These are phyloP conservation scores for Gavialis gangeticus DNA, from an alignment of 2,113 vertebrate genomes.

Conservation along the genomic window DNA sequence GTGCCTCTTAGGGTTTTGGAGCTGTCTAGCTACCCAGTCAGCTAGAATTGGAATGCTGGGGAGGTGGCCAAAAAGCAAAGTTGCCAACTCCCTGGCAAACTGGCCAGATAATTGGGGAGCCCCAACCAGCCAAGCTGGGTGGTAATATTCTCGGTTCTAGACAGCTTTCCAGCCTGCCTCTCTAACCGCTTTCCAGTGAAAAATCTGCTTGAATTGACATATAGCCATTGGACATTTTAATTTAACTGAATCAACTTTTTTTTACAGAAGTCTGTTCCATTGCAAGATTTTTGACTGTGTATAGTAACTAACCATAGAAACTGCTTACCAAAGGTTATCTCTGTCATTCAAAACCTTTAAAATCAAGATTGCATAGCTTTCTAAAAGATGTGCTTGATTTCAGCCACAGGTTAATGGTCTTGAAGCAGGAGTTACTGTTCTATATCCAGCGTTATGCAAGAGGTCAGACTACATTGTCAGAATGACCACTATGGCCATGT, in stretches of 20 bases:
- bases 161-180: background rate
- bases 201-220: background rate
- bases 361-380: background rate
- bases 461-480: no score
- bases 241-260: background rate
- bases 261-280: background rate
- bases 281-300: background rate
- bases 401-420: no score
- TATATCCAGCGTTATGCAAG: no score
- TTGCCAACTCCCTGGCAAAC: background rate
- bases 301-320: background rate
- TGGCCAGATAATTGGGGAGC: rapidly evolving
- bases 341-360: no score
- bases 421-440: no score
- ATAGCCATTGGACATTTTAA: background rate
- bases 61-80: background rate
- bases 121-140: rapidly evolving
- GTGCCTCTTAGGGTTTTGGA: background rate
- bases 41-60: background rate
- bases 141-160: background rate
- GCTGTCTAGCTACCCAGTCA: background rate
- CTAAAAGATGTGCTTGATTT: background rate
- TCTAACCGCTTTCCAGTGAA: background rate
- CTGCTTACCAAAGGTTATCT: background rate
- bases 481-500: no score